phyloP scores from a whole-genome alignment of 2,888 invertebrate genomes.

The Tenthredo scrophulariae region DNA sequence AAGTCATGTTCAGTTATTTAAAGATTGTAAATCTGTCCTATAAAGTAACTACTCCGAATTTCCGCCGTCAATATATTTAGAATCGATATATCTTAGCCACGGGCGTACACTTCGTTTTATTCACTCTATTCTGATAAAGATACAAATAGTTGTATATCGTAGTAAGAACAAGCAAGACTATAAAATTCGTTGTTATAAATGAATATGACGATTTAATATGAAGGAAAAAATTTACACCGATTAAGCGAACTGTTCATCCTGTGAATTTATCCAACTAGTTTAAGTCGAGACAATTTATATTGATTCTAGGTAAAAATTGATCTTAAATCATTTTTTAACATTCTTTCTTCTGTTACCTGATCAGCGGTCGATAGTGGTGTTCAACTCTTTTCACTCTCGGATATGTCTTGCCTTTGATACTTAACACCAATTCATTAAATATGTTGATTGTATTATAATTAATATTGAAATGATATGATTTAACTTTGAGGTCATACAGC shows the following conservation, averaged over 20 bases:
- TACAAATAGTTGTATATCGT: not conserved
- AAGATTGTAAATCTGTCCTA: conserved; percentile 14
- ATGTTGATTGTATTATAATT: not conserved
- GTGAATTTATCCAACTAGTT: too few relatives aligned
- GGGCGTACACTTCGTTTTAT: not conserved
- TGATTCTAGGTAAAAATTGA: too few relatives aligned
- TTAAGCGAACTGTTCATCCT: too few relatives aligned
- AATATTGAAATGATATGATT: not conserved
- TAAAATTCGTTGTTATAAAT: too few relatives aligned
- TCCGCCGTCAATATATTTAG: conserved; percentile 16
- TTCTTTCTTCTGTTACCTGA: too few relatives aligned
- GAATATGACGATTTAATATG: too few relatives aligned
- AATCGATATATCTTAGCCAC: not conserved
- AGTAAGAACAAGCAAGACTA: too few relatives aligned
- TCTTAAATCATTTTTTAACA: too few relatives aligned
- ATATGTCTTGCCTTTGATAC: not conserved
- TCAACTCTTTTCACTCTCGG: not conserved
- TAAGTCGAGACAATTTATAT: too few relatives aligned
- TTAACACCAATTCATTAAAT: too few relatives aligned
- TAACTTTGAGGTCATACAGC: not conserved
- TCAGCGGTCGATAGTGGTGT: too few relatives aligned
- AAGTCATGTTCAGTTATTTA: conserved; percentile 15
- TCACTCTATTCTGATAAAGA: not conserved
- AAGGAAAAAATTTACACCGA: too few relatives aligned
- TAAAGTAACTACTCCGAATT: not conserved